phyloP scores from a whole-genome alignment of 2,888 invertebrate genomes.

The Coleophora deauratella region DNA sequence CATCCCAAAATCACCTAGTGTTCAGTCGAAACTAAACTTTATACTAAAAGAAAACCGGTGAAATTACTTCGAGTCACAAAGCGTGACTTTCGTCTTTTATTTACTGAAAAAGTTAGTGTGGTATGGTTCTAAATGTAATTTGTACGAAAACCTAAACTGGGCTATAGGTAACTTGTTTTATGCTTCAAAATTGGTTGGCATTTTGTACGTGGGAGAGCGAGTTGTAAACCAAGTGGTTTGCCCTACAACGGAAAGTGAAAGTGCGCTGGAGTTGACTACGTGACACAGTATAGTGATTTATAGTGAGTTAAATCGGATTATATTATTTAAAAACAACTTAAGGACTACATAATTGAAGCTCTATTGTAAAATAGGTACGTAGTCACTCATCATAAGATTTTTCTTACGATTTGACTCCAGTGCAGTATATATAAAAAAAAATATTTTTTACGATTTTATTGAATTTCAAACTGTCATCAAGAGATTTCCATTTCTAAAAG shows the following conservation, averaged over 20 bases:
- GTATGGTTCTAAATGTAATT: constrained; percentile 30
- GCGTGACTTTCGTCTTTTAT: constrained; percentile 45
- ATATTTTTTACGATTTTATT: too few relatives aligned
- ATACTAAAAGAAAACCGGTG: constrained; percentile 9
- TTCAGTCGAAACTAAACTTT: constrained; percentile 21
- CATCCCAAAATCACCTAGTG: constrained; percentile 18
- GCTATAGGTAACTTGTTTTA: neutral
- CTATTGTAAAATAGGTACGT: too few relatives aligned
- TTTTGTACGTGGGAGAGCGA: constrained; percentile 12
- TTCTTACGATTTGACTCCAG: too few relatives aligned
- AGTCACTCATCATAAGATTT: too few relatives aligned
- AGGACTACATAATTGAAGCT: too few relatives aligned
- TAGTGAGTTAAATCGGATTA: too few relatives aligned
- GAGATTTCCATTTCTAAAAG: too few relatives aligned
- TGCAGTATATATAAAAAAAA: too few relatives aligned
- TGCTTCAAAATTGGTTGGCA: constrained; percentile 16
- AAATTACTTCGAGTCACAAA: constrained; percentile 13
- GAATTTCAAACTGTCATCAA: too few relatives aligned
- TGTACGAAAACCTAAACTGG: constrained; percentile 11
- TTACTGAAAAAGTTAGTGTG: constrained; percentile 20
- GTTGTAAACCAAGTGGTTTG: constrained; percentile 37
- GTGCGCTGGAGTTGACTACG: constrained; percentile 36
- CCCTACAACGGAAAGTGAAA: constrained; percentile 73
- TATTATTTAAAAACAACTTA: too few relatives aligned
- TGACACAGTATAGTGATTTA: too few relatives aligned